Evolutionary conservation across 2,113 vertebrate species (phyloP).

Genomic region (Sisor rabdophorus): DNA sequence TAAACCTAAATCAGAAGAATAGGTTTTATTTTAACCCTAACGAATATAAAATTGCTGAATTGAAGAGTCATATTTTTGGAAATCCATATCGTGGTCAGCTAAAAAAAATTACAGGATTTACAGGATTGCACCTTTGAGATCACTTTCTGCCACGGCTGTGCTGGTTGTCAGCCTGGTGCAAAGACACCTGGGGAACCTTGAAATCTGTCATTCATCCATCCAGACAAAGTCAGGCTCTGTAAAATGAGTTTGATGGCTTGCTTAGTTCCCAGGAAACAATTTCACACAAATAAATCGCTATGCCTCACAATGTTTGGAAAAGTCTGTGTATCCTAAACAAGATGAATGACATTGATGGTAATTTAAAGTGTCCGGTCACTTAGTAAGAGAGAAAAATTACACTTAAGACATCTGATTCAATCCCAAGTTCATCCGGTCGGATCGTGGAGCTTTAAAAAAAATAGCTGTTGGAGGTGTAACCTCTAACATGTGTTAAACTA

Average conservation of each 20-base stretch:
- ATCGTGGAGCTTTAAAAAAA: conserved; percentile 23
- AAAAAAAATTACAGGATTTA: background rate
- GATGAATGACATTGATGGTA: conserved; percentile 49
- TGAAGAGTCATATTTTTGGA: conserved; percentile 14
- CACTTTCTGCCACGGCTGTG: background rate
- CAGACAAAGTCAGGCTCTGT: background rate
- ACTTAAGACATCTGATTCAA: conserved; percentile 28
- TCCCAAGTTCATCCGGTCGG: conserved; percentile 16
- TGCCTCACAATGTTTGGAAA: background rate
- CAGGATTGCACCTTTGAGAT: conserved; percentile 2
- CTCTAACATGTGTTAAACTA: background rate
- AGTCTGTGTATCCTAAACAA: background rate
- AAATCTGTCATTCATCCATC: conserved; percentile 2
- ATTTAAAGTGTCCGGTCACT: conserved; percentile 55
- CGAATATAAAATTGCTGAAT: too few relatives aligned
- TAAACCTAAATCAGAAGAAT: too few relatives aligned
- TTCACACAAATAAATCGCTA: conserved; percentile 17
- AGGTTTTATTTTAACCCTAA: too few relatives aligned
- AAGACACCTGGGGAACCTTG: background rate
- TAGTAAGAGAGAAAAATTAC: conserved; percentile 47
- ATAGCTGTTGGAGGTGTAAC: background rate
- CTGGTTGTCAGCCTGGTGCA: background rate
- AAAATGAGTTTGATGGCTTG: background rate
- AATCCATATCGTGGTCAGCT: conserved; percentile 2
- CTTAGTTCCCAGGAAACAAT: conserved; percentile 16